A percentile compares a stretch with the other conserved stretches of the same genome.
These are phyloP conservation scores for Periophthalmus modestus DNA, from an alignment of 2,113 vertebrate species.

Conservation along the genomic window DNA sequence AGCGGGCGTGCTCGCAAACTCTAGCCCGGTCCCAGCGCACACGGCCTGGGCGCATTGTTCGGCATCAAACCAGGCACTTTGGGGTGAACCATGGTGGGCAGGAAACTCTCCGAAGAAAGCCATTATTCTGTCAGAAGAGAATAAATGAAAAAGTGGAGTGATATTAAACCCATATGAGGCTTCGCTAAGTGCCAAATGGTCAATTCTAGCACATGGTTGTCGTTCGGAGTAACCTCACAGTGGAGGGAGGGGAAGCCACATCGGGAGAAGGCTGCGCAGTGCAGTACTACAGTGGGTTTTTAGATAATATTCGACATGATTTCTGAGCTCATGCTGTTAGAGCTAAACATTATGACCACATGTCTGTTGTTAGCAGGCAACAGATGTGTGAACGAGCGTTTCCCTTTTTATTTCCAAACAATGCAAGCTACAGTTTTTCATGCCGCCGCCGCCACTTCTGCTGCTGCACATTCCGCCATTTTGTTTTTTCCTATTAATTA, in stretches of 20 bases:
- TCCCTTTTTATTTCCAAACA: neutral
- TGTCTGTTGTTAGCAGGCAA: neutral
- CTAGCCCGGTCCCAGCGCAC: constrained; percentile 40
- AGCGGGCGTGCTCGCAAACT: constrained; percentile 46
- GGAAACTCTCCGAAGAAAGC: constrained; percentile 63
- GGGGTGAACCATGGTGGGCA: constrained; percentile 52
- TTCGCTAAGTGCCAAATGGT: constrained; percentile 58
- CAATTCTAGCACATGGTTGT: constrained; percentile 57
- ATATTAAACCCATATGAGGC: constrained; percentile 81
- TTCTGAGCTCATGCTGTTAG: neutral
- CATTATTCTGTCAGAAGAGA: constrained; percentile 72
- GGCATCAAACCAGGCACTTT: constrained; percentile 55
- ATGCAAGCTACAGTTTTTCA: neutral
- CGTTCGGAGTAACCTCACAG: constrained; percentile 47
- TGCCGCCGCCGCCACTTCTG: too few species aligned
- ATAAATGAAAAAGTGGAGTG: constrained; percentile 68
- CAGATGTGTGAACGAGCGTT: neutral
- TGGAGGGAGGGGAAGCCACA: constrained; percentile 32
- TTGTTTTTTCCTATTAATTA: neutral
- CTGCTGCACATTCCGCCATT: too few species aligned
- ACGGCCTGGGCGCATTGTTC: constrained; percentile 36
- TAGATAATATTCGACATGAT: neutral
- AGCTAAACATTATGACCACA: neutral
- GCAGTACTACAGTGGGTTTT: constrained; percentile 14
- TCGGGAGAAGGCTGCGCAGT: constrained; percentile 37